These are phyloP conservation scores for Hylaea fasciaria DNA, from an alignment of 2,888 invertebrate genomes.

Conservation along the genomic window DNA sequence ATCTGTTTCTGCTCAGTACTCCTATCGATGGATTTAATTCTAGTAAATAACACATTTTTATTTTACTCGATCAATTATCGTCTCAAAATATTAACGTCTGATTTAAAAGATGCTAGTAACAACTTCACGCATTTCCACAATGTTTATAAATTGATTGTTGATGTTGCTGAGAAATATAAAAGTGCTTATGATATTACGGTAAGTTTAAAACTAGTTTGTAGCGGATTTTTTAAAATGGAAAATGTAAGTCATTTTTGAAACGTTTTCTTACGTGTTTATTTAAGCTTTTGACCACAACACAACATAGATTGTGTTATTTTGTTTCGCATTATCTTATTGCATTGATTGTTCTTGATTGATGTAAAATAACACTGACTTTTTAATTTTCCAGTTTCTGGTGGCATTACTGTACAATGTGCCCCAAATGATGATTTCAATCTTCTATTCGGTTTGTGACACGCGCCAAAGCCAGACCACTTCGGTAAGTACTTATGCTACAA, in stretches of 20 bases:
- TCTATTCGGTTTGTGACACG: not conserved
- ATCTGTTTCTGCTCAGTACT: not conserved
- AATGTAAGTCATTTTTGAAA: not conserved
- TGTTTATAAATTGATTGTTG: slow-evolving; percentile 27
- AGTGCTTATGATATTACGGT: not conserved
- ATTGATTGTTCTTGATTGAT: not conserved
- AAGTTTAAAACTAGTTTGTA: not conserved
- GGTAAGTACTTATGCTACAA: not conserved
- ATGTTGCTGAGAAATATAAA: slow-evolving; percentile 8
- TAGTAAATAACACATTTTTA: not conserved
- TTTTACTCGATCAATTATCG: not conserved
- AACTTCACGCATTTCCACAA: slow-evolving; percentile 1
- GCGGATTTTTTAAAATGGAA: not conserved
- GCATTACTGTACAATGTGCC: not conserved
- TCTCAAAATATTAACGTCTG: not conserved
- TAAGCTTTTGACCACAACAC: too few relatives aligned
- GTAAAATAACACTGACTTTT: not conserved
- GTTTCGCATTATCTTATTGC: too few relatives aligned
- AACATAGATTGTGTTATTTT: too few relatives aligned
- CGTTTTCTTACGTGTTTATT: too few relatives aligned
- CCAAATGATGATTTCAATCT: not conserved
- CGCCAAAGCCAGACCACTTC: not conserved
- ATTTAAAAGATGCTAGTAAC: not conserved
- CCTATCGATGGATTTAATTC: not conserved
- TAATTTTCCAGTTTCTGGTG: not conserved